A percentile compares a stretch with the other conserved stretches of the same genome.
phyloP scores from a whole-genome alignment of 2,113 vertebrate genomes.

The Thunnus maccoyii region DNA sequence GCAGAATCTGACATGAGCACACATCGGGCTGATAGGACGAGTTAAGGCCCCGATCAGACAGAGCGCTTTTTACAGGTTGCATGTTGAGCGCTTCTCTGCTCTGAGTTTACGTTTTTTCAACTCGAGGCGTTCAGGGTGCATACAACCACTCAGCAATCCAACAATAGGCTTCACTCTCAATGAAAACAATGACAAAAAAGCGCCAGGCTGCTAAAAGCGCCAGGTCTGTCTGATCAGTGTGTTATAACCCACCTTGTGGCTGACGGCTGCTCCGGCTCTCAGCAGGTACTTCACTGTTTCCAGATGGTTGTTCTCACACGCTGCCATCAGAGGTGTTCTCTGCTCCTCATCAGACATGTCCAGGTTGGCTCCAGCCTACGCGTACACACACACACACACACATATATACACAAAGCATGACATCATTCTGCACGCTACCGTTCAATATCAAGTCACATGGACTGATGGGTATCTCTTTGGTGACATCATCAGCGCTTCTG shows the following conservation, averaged over 20 bases:
- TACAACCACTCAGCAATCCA: too few species aligned
- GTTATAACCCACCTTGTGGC: conserved; percentile 89
- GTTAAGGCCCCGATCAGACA: not conserved
- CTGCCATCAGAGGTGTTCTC: conserved; percentile 94
- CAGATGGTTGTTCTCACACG: conserved; percentile 95
- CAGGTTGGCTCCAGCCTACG: conserved; percentile 94
- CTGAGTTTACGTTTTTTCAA: too few species aligned
- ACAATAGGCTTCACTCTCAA: too few species aligned
- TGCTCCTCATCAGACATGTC: conserved; percentile 95
- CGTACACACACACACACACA: conserved; percentile 17
- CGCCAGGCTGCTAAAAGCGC: too few species aligned
- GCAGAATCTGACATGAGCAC: not conserved
- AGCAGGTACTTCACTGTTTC: conserved; percentile 96
- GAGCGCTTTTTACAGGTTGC: too few species aligned
- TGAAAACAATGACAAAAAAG: too few species aligned
- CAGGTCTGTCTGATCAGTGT: not conserved
- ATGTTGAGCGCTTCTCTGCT: too few species aligned
- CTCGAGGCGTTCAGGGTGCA: too few species aligned
- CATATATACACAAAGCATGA: not conserved
- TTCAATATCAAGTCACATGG: too few species aligned
- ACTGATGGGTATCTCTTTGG: too few species aligned
- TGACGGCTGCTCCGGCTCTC: conserved; percentile 91
- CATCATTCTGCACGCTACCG: not conserved
- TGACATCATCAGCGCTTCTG: too few species aligned
- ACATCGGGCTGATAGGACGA: not conserved